Evolutionary conservation across 2,888 invertebrate genomes (phyloP), one percentile per base, ranked within the genome.

Genomic region (Drosophila mettleri): DNA sequence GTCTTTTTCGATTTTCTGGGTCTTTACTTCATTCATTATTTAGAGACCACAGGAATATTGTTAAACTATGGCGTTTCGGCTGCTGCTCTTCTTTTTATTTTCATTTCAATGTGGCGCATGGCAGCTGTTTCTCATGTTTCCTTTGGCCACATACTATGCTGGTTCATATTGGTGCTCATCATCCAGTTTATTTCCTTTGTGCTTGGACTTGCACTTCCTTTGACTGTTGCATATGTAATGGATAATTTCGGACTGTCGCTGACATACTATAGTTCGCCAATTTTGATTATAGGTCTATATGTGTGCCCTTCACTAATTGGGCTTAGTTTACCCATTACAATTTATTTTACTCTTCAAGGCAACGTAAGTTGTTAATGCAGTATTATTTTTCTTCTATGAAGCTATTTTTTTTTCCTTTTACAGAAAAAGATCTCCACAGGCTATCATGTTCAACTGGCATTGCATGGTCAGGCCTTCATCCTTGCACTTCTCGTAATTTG

Each of bases 1-100:
- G 94, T 97, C 0, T 97, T 95, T 92, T 96, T 94, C 91, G 97
- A 97, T 90, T 93, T 95, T 54, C 89, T 96, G 60, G 96, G 96
- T 33, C 82, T 94, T 57, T 95, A 95, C 86, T 93, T 96, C 84
- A 87, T 97, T 2, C 92, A 93, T 34, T 96, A 96, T 85, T 93
- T 95, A 0, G 92, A 93, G 62, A 68, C 80, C 0, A 87, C 86
- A 0, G 93, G 93, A 0, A 89, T 92, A 33, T 79, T 90, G 0
- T 24, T 92, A 1, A 90, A 93, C 2, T 90, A 86, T 0, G 34
- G 92, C 2, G 49, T 93, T 1, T 92, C 92, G 0, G 45, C 90
- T 0, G 38, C 91, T 9, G 58, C 91, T 10, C 82, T 94, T 0
- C 65, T 89, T 3, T 51, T 89, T 1, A 72, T 92, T 2, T 65